These are phyloP conservation scores for Drosophila flavopinicola DNA, from an alignment of 2,888 invertebrate genomes.

Conservation along the genomic window DNA sequence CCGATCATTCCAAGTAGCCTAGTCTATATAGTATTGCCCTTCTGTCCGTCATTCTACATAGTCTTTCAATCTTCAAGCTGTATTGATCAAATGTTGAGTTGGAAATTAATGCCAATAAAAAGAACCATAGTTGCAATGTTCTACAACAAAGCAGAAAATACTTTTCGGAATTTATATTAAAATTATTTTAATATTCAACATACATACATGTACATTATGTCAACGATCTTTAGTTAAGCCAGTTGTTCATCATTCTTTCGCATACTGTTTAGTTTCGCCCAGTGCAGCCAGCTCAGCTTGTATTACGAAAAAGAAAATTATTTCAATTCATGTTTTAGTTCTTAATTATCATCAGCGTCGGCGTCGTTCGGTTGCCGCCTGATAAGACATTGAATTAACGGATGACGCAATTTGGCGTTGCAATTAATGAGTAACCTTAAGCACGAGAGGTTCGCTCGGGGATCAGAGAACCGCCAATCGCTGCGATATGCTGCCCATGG, in stretches of 20 bases:
- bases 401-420: slow-evolving; percentile 69
- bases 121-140: no score
- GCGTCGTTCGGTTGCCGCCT: slow-evolving; percentile 26
- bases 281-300: slow-evolving; percentile 23
- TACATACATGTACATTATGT: no score
- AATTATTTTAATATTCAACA: no score
- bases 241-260: background rate
- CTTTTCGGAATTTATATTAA: no score
- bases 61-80: no score
- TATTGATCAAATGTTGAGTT: no score
- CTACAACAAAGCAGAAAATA: no score
- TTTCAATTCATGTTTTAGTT: slow-evolving; percentile 61
- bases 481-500: slow-evolving; percentile 33
- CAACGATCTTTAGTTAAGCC: background rate
- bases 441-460: slow-evolving; percentile 62
- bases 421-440: slow-evolving; percentile 68
- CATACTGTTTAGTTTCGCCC: background rate
- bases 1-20: no score
- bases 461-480: slow-evolving; percentile 47
- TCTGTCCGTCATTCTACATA: no score
- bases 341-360: slow-evolving; percentile 56
- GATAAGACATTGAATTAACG: slow-evolving; percentile 55
- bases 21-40: no score
- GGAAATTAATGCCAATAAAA: no score
- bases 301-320: slow-evolving; percentile 28